A percentile compares a stretch with the other conserved stretches of the same genome.
These are phyloP conservation scores for Chouioia cunea DNA, from an alignment of 2,888 invertebrate species.

Conservation along the genomic window DNA sequence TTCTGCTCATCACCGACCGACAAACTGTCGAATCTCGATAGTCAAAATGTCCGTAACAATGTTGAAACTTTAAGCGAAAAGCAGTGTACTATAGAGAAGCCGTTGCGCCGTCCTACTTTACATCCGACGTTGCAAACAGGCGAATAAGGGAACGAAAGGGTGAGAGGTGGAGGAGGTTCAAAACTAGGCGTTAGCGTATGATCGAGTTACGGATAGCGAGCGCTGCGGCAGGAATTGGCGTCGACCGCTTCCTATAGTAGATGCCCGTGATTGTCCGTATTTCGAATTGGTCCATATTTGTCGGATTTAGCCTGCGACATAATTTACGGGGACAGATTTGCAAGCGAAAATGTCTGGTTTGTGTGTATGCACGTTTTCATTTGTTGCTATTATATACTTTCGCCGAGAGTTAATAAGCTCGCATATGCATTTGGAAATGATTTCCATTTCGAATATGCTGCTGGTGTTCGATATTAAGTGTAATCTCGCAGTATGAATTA, in stretches of 20 bases:
- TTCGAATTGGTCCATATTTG: conserved; percentile 3
- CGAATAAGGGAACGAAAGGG: conserved; percentile 19
- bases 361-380: background rate
- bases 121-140: conserved; percentile 10
- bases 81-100: too few relatives aligned
- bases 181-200: conserved; percentile 45
- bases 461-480: background rate
- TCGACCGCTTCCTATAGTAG: conserved; percentile 29
- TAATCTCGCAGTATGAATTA: too few relatives aligned
- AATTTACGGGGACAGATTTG: conserved; percentile 9
- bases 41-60: background rate
- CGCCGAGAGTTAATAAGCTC: conserved; percentile 42
- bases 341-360: too few relatives aligned
- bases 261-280: conserved; percentile 36
- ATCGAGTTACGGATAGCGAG: conserved; percentile 37
- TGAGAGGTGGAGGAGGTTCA: too few relatives aligned
- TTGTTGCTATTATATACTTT: conserved; percentile 33
- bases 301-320: conserved; percentile 13
- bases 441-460: background rate
- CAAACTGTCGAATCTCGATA: background rate
- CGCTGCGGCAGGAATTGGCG: conserved; percentile 37
- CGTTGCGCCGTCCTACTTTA: conserved; percentile 14
- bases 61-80: background rate
- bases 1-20: too few relatives aligned
- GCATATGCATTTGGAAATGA: conserved; percentile 20